phyloP scores from a whole-genome alignment of 2,113 vertebrate genomes.

The Bubo blakistoni region DNA sequence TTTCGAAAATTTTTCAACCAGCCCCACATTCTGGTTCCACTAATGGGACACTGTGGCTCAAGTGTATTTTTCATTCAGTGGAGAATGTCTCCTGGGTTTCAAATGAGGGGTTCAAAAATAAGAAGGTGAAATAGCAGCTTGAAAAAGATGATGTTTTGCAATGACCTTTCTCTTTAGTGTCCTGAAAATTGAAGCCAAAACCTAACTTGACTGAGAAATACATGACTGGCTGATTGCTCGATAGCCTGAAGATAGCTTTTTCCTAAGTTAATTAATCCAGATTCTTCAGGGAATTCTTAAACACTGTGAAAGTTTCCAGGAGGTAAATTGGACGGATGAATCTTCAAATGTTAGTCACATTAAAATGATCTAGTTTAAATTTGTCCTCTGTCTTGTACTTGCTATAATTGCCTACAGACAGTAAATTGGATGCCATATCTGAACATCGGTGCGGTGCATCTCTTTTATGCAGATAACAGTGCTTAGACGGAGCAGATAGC shows the following conservation, averaged over 20 bases:
- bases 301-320: neutral
- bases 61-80: neutral
- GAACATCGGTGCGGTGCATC: neutral
- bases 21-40: neutral
- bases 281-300: constrained; percentile 13
- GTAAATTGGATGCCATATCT: neutral
- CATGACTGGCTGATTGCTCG: neutral
- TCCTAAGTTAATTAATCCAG: neutral
- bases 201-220: neutral
- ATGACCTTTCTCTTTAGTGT: neutral
- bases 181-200: neutral
- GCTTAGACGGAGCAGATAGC: neutral
- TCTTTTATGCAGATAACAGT: neutral
- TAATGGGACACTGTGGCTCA: neutral
- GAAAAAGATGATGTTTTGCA: neutral
- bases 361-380: constrained; percentile 11
- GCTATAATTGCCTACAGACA: neutral
- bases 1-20: neutral
- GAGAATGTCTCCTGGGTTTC: neutral
- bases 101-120: neutral
- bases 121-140: neutral
- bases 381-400: constrained; percentile 1
- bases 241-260: neutral
- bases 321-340: neutral
- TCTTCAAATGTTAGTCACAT: constrained; percentile 11